Conservation (phyloP, 1,140 invertebrate genomes). For the Hyphantria cunea region DNA sequence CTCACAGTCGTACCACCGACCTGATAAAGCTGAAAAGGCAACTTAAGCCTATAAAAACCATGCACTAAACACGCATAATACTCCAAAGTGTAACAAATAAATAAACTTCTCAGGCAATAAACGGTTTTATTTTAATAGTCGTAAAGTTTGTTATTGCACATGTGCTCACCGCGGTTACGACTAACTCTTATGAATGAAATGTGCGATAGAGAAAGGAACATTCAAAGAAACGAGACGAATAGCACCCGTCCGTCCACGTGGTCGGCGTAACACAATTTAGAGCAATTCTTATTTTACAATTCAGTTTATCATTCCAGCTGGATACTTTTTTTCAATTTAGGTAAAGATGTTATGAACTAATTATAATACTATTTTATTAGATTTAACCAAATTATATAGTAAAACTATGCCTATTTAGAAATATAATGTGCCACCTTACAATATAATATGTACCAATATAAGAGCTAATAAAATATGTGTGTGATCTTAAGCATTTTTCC, state of each 20-base stretch:
- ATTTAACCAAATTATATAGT: too few relatives aligned
- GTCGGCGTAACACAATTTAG: conserved; percentile 62
- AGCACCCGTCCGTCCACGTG: conserved; percentile 71
- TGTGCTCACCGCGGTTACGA: conserved; percentile 70
- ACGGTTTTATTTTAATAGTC: conserved; percentile 71
- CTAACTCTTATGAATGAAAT: conserved; percentile 70
- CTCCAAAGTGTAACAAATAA: conserved; percentile 75
- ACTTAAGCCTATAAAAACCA: conserved; percentile 80
- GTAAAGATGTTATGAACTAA: too few relatives aligned
- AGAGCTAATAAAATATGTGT: too few relatives aligned
- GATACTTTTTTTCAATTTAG: background rate
- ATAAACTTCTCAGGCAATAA: conserved; percentile 75
- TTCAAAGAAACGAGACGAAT: conserved; percentile 48
- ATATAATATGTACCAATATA: too few relatives aligned
- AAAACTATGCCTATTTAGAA: too few relatives aligned
- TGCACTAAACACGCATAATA: conserved; percentile 73
- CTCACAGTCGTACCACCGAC: conserved; percentile 74
- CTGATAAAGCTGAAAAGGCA: conserved; percentile 81
- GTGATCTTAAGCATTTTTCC: too few relatives aligned
- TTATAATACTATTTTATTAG: too few relatives aligned
- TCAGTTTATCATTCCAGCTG: conserved; percentile 27
- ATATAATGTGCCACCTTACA: too few relatives aligned
- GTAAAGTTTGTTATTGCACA: conserved; percentile 77
- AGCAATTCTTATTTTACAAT: conserved; percentile 54
- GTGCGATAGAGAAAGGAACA: conserved; percentile 52